These are phyloP conservation scores for Acanthococcus lagerstroemiae DNA, from an alignment of 2,888 invertebrate species.

Conservation along the genomic window DNA sequence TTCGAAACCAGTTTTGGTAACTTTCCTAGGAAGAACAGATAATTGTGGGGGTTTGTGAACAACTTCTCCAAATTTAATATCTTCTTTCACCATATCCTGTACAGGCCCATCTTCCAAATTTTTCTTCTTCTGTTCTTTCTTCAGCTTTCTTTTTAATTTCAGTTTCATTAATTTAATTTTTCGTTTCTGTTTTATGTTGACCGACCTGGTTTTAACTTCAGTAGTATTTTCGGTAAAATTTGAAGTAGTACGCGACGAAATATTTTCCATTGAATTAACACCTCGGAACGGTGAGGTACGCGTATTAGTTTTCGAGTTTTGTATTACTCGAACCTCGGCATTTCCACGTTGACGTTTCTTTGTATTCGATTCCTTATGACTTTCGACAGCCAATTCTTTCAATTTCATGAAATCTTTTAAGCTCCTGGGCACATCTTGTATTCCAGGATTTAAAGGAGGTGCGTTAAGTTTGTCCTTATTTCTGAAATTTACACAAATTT, in stretches of 20 bases:
- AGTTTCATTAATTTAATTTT: conserved; percentile 39
- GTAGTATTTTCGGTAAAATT: conserved; percentile 10
- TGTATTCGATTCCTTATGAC: conserved; percentile 41
- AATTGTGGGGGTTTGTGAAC: conserved; percentile 62
- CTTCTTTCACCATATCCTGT: conserved; percentile 51
- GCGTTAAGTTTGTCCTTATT: conserved; percentile 49
- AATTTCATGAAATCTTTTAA: conserved; percentile 54
- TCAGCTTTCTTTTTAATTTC: conserved; percentile 42
- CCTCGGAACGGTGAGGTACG: conserved; percentile 15
- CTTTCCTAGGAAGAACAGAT: conserved; percentile 46
- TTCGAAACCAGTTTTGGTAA: conserved; percentile 40
- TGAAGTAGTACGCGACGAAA: background rate
- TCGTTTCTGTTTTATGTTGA: conserved; percentile 34
- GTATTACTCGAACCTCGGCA: background rate
- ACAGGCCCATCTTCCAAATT: conserved; percentile 42
- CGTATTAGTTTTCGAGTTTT: background rate
- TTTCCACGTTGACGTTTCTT: background rate
- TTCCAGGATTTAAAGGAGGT: conserved; percentile 58
- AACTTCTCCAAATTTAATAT: conserved; percentile 63
- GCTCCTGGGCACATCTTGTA: conserved; percentile 64
- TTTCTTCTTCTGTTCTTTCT: conserved; percentile 49
- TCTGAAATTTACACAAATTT: no score
- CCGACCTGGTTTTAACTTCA: conserved; percentile 5
- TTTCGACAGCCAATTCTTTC: conserved; percentile 46
- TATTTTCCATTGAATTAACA: no score